These are phyloP conservation scores for Columba livia DNA, from an alignment of 2,113 vertebrate genomes.

Conservation along the genomic window DNA sequence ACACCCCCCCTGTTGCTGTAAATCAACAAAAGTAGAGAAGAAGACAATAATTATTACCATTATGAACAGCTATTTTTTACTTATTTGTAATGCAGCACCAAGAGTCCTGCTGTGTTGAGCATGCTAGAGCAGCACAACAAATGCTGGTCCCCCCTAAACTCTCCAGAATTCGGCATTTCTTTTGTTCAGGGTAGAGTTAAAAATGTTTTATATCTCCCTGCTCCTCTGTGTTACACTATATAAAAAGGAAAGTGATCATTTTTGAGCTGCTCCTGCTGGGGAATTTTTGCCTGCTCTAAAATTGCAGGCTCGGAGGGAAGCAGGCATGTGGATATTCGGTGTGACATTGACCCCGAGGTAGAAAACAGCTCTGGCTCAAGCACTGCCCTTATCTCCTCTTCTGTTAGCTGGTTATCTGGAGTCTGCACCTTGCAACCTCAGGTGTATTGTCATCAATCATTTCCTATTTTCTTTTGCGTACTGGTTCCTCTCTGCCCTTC, in stretches of 20 bases:
- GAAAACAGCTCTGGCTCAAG: slow-evolving; percentile 17
- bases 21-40: not conserved
- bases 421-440: slow-evolving; percentile 74
- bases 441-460: slow-evolving; percentile 73
- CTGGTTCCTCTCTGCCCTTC: slow-evolving; percentile 48
- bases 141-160: not conserved
- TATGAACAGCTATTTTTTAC: not conserved
- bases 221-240: not conserved
- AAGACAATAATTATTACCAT: not conserved
- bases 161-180: not conserved
- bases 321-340: not conserved
- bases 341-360: slow-evolving; percentile 59
- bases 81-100: not conserved
- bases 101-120: not conserved
- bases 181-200: not conserved
- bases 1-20: not conserved
- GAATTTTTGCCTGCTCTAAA: not conserved
- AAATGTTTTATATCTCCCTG: not conserved
- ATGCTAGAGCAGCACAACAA: not conserved
- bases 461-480: slow-evolving; percentile 39
- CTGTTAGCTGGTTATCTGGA: slow-evolving; percentile 65
- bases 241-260: not conserved
- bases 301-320: not conserved
- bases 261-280: not conserved
- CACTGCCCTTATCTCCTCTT: slow-evolving; percentile 28